These are phyloP conservation scores for Cabera pusaria DNA, from an alignment of 2,888 invertebrate species.

Conservation along the genomic window DNA sequence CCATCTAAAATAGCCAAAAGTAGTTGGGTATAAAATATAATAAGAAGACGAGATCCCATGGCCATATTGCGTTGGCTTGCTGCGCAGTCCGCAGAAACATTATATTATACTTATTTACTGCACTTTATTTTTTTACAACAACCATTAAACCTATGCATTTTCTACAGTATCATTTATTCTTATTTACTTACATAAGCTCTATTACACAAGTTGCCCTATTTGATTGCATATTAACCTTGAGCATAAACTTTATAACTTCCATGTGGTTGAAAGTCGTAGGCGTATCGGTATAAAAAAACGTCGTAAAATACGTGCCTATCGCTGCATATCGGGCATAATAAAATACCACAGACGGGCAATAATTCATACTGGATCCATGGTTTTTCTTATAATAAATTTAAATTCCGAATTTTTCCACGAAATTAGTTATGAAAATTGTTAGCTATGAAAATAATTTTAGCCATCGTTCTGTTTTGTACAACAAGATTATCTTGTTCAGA, in stretches of 20 bases:
- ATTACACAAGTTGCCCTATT: not conserved
- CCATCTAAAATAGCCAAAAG: too few species aligned
- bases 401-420: conserved; percentile 33
- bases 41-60: too few species aligned
- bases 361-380: conserved; percentile 44
- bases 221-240: conserved; percentile 27
- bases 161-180: not conserved
- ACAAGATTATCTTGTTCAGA: conserved; percentile 31
- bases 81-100: too few species aligned
- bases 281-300: conserved; percentile 45
- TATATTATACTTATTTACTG: too few species aligned
- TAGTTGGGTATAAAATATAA: too few species aligned
- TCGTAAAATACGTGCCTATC: conserved; percentile 41
- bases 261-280: conserved; percentile 43
- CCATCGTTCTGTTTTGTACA: conserved; percentile 34
- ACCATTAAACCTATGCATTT: too few species aligned
- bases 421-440: conserved; percentile 40
- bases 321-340: conserved; percentile 42
- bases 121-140: too few species aligned
- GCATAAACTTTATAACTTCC: conserved; percentile 41
- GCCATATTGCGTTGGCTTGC: too few species aligned
- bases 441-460: conserved; percentile 40
- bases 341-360: conserved; percentile 44
- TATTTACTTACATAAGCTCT: not conserved
- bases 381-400: conserved; percentile 42